These are phyloP conservation scores for Chamaetylas fuelleborni DNA, from an alignment of 2,113 vertebrate species.

Conservation along the genomic window DNA sequence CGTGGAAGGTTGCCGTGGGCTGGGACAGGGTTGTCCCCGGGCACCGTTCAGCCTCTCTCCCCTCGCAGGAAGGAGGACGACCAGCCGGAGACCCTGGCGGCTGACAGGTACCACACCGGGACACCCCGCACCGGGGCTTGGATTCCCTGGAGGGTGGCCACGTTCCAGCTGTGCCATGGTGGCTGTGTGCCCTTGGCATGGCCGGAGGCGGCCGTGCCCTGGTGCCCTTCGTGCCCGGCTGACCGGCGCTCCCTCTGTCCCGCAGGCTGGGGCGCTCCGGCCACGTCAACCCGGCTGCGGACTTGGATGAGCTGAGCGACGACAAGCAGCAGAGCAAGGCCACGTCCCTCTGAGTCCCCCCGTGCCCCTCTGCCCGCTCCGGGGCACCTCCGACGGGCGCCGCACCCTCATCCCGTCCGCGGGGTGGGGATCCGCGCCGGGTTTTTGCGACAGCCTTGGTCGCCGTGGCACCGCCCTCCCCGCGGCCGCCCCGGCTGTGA, in stretches of 20 bases:
- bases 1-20: background rate
- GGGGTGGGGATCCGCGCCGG: fast-evolving
- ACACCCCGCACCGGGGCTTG: background rate
- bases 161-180: background rate
- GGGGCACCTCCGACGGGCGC: fast-evolving
- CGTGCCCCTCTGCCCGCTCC: background rate
- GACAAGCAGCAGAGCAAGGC: background rate
- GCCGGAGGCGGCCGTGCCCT: background rate
- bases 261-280: background rate
- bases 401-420: background rate
- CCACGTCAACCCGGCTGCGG: background rate
- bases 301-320: background rate
- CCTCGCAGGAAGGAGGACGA: background rate
- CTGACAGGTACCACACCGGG: background rate
- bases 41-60: background rate
- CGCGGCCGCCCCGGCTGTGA: background rate
- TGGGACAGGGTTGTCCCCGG: background rate
- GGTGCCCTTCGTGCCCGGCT: background rate
- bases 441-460: background rate
- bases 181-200: background rate
- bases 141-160: background rate
- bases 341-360: background rate
- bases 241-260: background rate
- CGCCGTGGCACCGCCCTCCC: background rate
- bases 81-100: background rate